Evolutionary conservation across 2,113 vertebrate species (phyloP).

Genomic region (Nesoenas mayeri): DNA sequence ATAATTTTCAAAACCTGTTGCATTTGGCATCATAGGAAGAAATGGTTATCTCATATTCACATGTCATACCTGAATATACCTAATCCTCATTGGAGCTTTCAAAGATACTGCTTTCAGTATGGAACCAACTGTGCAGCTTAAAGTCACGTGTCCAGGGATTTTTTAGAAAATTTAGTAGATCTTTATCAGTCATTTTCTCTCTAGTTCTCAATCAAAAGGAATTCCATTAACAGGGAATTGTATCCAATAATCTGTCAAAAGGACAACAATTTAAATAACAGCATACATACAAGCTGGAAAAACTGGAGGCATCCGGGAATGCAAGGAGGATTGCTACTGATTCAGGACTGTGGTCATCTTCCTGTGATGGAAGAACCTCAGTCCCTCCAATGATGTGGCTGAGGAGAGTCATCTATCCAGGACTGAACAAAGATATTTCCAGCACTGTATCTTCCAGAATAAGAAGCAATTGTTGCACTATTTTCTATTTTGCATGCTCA

Average conservation of each 20-base stretch:
- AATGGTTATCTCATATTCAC: background rate
- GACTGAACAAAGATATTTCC: background rate
- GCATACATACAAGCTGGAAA: background rate
- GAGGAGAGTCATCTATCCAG: background rate
- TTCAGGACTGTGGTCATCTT: background rate
- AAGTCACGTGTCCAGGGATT: accelerated
- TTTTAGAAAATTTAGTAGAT: background rate
- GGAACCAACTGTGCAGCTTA: background rate
- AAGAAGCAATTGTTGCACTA: background rate
- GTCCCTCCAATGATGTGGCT: background rate
- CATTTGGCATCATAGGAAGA: background rate
- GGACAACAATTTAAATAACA: background rate
- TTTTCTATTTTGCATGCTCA: background rate
- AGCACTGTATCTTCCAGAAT: background rate
- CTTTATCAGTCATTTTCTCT: accelerated
- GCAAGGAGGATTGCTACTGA: background rate
- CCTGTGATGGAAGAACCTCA: background rate
- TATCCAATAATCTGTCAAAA: background rate
- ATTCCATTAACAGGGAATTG: background rate
- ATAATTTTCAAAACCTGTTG: background rate
- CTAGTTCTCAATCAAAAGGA: background rate
- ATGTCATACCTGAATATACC: background rate
- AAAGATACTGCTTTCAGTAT: background rate
- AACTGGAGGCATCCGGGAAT: background rate
- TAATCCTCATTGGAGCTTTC: background rate